Evolutionary conservation across 2,797 vertebrate species (phyloP).

Genomic region (Lepilemur ruficaudatus): DNA sequence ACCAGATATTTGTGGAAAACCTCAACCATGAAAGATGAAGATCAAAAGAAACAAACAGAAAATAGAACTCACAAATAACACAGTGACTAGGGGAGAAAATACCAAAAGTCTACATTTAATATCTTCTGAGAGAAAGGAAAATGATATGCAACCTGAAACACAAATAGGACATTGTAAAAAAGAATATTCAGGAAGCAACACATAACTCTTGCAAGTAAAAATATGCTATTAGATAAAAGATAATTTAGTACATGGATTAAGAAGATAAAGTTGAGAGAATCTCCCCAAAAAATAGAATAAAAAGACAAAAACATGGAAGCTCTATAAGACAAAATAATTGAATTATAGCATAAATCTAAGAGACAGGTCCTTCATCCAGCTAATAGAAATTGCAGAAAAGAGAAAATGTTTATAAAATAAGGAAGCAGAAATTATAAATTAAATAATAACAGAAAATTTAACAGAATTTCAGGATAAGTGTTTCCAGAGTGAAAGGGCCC

Average conservation of each 20-base stretch:
- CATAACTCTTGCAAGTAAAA: neutral
- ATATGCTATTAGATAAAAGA: neutral
- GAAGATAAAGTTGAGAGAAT: neutral
- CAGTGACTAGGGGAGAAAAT: neutral
- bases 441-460: neutral
- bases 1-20: slow-evolving; percentile 16
- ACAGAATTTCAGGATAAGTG: neutral
- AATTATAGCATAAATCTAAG: neutral
- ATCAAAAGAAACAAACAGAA: slow-evolving; percentile 9
- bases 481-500: neutral
- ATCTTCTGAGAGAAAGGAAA: slow-evolving; percentile 27
- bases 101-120: neutral
- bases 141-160: neutral
- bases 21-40: neutral
- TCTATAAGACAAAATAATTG: neutral
- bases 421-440: neutral
- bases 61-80: neutral
- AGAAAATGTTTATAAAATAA: neutral
- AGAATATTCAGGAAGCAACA: neutral
- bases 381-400: neutral
- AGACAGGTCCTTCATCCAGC: neutral
- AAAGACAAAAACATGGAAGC: neutral
- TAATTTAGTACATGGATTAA: neutral
- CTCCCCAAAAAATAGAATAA: neutral
- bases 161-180: neutral